Evolutionary conservation across 2,888 invertebrate genomes (phyloP), one percentile per base, ranked within the genome.

Genomic region (Blera fallax): DNA sequence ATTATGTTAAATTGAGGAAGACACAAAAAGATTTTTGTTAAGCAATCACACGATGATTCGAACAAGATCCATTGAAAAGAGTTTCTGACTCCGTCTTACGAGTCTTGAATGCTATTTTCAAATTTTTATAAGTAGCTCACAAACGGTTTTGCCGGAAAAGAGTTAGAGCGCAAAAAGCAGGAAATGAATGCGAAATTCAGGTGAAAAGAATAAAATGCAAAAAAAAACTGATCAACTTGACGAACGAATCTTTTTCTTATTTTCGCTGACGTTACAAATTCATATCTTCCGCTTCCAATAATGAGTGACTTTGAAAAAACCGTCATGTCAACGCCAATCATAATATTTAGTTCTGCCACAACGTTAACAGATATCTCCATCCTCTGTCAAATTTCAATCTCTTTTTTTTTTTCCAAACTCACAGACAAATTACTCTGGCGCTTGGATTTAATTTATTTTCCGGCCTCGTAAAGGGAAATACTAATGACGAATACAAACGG

Each of bases 371-470:
- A 76, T 60, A 58, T 62, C 48, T 64, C 32, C 34, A 52, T 58
- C 48, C 4, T 37, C 32, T 58, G 67, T 83, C 67, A 74, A 29
- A 67, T 54, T 69, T 81, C n/a, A 54, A 45, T 21, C 14, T 60
- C 16, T 43, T 16, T 27, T 29, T 48, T 24, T 24, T 50, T 60
- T 52, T 7, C 18, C 4, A 8, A 69, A 54, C 37, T 18, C 40
- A 29, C 40, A 16, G 79, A 84, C 83, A 84, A 79, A 84, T 84
- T 69, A 79, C 73, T 54, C 16, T 62, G 84, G 84, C 84, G 84
- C 74, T 84, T 37, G 73, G 50, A 56, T 67, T 52, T n/a, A 77
- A 67, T 69, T 77, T 79, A 69, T 79, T 52, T 56, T 69, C 34
- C 34, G 65, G 60, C 14, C 67, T 29, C 40, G 37, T 50, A 43